Evolutionary conservation across 2,113 vertebrate species (phyloP).

Genomic region (Hyaena hyaena): DNA sequence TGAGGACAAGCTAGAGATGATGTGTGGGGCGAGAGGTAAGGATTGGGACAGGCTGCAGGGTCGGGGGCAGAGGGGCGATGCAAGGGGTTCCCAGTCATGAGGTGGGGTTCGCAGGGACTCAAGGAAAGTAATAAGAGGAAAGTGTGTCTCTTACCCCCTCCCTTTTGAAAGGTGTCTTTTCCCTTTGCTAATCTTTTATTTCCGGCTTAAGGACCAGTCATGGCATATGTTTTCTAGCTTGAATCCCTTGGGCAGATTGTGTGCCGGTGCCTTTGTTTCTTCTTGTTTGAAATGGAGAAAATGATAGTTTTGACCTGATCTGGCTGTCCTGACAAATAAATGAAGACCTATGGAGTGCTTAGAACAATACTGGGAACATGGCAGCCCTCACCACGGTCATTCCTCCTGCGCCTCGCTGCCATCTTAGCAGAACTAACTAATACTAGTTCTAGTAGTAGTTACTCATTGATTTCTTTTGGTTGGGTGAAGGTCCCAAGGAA

Average conservation of each 20-base stretch:
- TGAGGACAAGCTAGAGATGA: not conserved
- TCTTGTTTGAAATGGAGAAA: not conserved
- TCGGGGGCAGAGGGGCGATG: no score
- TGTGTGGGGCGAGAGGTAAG: not conserved
- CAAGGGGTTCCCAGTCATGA: rapidly evolving
- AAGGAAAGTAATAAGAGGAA: not conserved
- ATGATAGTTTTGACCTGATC: not conserved
- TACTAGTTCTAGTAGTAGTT: no score
- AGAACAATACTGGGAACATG: rapidly evolving
- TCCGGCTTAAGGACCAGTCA: not conserved
- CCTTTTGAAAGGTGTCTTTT: not conserved
- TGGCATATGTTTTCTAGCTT: not conserved
- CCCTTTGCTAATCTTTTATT: not conserved
- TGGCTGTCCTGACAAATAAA: not conserved
- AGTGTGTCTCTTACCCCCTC: not conserved
- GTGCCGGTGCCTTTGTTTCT: not conserved
- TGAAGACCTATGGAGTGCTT: not conserved
- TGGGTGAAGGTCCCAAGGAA: not conserved
- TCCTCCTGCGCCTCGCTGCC: rapidly evolving
- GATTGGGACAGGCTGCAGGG: rapidly evolving
- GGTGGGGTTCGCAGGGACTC: not conserved
- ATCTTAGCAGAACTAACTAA: rapidly evolving
- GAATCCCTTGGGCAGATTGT: not conserved
- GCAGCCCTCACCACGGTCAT: rapidly evolving
- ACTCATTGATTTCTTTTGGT: not conserved